Evolutionary conservation across 2,113 vertebrate species (phyloP).

Genomic region (Etheostoma cragini): DNA sequence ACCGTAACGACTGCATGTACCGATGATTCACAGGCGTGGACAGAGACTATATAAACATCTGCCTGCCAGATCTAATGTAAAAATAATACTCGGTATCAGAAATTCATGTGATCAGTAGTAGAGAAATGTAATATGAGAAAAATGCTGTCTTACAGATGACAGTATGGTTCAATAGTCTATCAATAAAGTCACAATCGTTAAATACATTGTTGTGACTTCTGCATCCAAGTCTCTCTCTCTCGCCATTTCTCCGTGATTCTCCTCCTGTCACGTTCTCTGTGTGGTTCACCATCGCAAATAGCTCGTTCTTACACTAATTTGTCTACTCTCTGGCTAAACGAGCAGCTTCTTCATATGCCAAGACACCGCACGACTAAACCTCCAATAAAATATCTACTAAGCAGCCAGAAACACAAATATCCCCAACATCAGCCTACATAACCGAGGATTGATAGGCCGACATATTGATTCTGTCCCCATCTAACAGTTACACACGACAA

Average conservation of each 20-base stretch:
- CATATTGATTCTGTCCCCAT: background rate
- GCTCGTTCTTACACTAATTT: background rate
- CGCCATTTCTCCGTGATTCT: background rate
- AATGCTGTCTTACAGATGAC: no score
- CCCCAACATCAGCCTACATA: background rate
- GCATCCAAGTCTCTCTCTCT: background rate
- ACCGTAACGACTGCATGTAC: background rate
- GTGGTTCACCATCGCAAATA: background rate
- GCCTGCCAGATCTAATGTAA: background rate
- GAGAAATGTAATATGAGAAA: background rate
- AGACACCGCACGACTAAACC: background rate
- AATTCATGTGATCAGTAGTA: background rate
- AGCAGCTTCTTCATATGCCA: background rate
- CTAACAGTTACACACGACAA: background rate
- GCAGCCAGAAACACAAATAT: background rate
- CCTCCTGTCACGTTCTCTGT: no score
- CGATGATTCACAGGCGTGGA: background rate
- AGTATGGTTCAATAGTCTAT: no score
- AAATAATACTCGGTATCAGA: background rate
- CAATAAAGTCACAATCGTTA: background rate
- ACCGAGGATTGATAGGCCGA: conserved; percentile 11
- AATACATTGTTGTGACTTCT: no score
- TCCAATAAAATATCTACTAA: background rate
- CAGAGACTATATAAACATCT: background rate
- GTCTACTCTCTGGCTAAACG: background rate